These are phyloP conservation scores for Poecilus cupreus DNA, from an alignment of 2,888 invertebrate species.

Conservation along the genomic window DNA sequence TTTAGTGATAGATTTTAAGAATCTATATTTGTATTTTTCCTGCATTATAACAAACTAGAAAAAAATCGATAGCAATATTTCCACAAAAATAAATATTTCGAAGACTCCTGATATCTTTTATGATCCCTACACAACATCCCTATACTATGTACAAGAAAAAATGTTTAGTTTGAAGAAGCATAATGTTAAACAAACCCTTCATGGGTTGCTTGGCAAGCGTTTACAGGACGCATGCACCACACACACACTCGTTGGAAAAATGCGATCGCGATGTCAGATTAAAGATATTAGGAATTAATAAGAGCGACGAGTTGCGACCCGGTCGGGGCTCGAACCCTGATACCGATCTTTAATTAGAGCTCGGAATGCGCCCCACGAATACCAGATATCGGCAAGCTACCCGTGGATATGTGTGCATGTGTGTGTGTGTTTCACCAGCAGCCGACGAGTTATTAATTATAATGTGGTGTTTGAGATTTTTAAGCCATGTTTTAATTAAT, in stretches of 20 bases:
- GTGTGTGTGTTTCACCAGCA: background rate
- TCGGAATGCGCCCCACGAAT: slow-evolving; percentile 33
- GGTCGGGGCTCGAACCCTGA: slow-evolving; percentile 21
- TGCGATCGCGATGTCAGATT: slow-evolving; percentile 30
- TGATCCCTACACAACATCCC: too few species aligned
- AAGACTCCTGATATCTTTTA: too few species aligned
- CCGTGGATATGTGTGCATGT: background rate
- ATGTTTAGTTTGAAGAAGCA: too few species aligned
- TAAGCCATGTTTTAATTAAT: slow-evolving; percentile 29
- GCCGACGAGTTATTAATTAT: slow-evolving; percentile 35
- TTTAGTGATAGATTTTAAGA: too few species aligned
- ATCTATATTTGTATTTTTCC: too few species aligned
- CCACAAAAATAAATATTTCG: too few species aligned
- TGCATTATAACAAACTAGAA: too few species aligned
- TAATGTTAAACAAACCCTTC: too few species aligned
- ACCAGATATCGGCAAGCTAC: slow-evolving; percentile 13
- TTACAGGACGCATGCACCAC: too few species aligned
- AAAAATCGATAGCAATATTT: too few species aligned
- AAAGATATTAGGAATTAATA: slow-evolving; percentile 50
- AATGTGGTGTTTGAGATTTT: slow-evolving; percentile 38
- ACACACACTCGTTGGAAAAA: slow-evolving; percentile 24
- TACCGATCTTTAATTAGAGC: slow-evolving; percentile 42
- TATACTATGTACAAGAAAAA: too few species aligned
- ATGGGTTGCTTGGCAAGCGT: too few species aligned
- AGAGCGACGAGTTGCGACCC: slow-evolving; percentile 31